Evolutionary conservation across 2,113 vertebrate species (phyloP).

Genomic region (Macaca fascicularis): T2T-MFA8v1.1 NC_088387.1:93604501-93605000

Average conservation of each 20-base stretch:
- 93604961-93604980: not conserved
- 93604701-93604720: not conserved
- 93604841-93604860: not conserved
- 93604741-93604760: not conserved
- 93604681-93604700: not conserved
- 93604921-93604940: not conserved
- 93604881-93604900: not conserved
- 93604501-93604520: not conserved
- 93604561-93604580: not conserved
- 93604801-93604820: not conserved
- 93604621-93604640: conserved; percentile 85
- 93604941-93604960: not conserved
- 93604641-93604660: conserved; percentile 93
- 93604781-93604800: not conserved
- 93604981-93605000: not conserved
- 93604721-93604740: not conserved
- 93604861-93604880: not conserved
- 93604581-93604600: conserved; percentile 81
- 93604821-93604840: not conserved
- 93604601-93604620: conserved; percentile 87
- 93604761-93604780: not conserved
- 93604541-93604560: not conserved
- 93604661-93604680: conserved; percentile 80
- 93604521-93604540: not conserved
- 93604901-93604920: not conserved